These are phyloP conservation scores for Caenorhabditis parvicauda DNA, from an alignment of 2,888 invertebrate species.

Conservation along the genomic window DNA sequence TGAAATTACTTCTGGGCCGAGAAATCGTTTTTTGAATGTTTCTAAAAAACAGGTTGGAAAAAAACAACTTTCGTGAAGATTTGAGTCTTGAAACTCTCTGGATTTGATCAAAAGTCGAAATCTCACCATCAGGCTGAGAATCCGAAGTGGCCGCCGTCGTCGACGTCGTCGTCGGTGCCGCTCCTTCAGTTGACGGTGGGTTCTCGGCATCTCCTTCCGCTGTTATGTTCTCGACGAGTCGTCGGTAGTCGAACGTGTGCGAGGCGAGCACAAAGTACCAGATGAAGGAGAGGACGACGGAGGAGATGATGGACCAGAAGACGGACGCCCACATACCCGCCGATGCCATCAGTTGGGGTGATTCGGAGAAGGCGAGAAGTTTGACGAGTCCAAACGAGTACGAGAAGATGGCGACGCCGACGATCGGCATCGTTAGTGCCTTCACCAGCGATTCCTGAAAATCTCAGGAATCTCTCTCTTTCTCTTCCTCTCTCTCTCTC, in stretches of 20 bases:
- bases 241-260: constrained; percentile 23
- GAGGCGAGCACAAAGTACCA: constrained; percentile 34
- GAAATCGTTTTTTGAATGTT: too few relatives aligned
- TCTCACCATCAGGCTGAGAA: too few relatives aligned
- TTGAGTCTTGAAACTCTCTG: too few relatives aligned
- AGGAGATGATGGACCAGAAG: constrained; percentile 29
- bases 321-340: constrained; percentile 45
- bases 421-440: constrained; percentile 11
- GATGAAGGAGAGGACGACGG: constrained; percentile 9
- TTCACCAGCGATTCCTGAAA: too few relatives aligned
- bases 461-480: too few relatives aligned
- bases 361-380: constrained; percentile 54
- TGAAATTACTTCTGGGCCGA: too few relatives aligned
- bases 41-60: too few relatives aligned
- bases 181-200: background rate
- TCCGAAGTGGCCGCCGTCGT: too few relatives aligned
- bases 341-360: constrained; percentile 30
- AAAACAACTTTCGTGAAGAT: too few relatives aligned
- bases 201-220: constrained; percentile 2
- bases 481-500: too few relatives aligned
- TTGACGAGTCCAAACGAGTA: constrained; percentile 47
- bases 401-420: constrained; percentile 19
- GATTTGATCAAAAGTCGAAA: too few relatives aligned
- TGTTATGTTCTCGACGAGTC: constrained; percentile 11
- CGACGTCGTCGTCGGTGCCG: background rate